phyloP scores from a whole-genome alignment of 2,797 vertebrate species.

The Sebastes miniatus region DNA sequence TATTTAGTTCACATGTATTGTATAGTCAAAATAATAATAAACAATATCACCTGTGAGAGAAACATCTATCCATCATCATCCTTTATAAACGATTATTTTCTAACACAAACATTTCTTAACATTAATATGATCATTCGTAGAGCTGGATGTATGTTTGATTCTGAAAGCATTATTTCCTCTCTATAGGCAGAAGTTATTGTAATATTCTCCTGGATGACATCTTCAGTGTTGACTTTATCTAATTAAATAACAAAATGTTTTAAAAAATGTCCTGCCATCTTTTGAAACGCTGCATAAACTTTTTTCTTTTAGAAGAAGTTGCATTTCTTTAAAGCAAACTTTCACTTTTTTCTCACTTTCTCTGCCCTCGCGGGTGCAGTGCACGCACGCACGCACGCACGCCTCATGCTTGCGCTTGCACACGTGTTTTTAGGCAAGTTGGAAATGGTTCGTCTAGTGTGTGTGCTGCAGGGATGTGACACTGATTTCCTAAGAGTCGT shows the following conservation, averaged over 20 bases:
- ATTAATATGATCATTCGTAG: too few relatives aligned
- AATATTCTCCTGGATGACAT: too few relatives aligned
- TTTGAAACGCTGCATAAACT: background rate
- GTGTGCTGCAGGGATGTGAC: conserved; percentile 60
- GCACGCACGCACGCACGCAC: background rate
- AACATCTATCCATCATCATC: background rate
- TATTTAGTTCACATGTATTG: background rate
- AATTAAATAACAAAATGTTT: background rate
- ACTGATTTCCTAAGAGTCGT: conserved; percentile 64
- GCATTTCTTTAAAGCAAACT: conserved; percentile 34
- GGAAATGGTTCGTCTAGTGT: conserved; percentile 28
- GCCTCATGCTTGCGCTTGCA: background rate
- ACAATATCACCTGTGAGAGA: background rate
- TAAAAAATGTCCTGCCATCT: rapidly evolving
- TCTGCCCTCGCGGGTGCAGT: background rate
- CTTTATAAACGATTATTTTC: too few relatives aligned
- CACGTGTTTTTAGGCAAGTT: conserved; percentile 14
- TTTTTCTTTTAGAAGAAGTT: background rate
- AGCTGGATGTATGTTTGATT: too few relatives aligned
- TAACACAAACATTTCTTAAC: too few relatives aligned
- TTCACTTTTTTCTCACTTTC: conserved; percentile 25
- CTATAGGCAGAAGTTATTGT: too few relatives aligned
- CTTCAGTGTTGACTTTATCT: too few relatives aligned
- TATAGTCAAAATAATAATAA: background rate
- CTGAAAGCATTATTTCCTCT: too few relatives aligned